Base-by-base conservation (phyloP, 2,888 invertebrate species). In the Dermolepida albohirtum region DNA sequence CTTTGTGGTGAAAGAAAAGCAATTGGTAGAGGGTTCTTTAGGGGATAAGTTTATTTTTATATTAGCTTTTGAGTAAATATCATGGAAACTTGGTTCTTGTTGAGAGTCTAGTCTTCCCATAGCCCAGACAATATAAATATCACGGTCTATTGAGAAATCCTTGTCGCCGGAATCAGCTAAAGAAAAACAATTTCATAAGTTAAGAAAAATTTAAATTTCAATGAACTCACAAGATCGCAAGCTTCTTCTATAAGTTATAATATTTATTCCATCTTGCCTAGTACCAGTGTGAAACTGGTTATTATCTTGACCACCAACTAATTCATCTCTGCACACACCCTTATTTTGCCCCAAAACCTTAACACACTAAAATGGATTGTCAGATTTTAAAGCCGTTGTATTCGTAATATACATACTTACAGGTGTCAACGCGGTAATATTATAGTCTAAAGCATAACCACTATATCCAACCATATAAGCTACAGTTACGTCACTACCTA, bases 281-380 rank as follows among this genome's bases (percentile, higher is more conserved):
- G 86, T 84, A 51, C 90, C 91, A 1, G 90, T 90, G 79, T 91
- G 90, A 75, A 95, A 83, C 85, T 96, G 96, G 81, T 92, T 92
- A 80, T 89, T 92, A 79, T 95, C 93, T 73, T 89, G 86, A 0
- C 93, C 94, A 29, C 94, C 95, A 1, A 95, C 87, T n/a, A 89
- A 82, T 68, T 89, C 90, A 82, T 96, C 96, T 72, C 89, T 90
- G 75, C 96, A 96, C 41, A 95, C 95, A 43, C 96, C 96, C 81
- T 88, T 92, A 81, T 93, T 92, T 76, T 90, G 91, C 1, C 94
- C 96, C 75, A 95, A 85, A 68, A 95, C 94, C 83, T 92, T 93
- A 50, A 92, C 92, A 78, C 95, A 95, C 90, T 93, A 80, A 73
- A 83, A 11, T 2, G n/a, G 22, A 22, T 2, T 22, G 22, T 22